These are phyloP conservation scores for Nudaria mundana DNA, from an alignment of 2,888 invertebrate species.

Conservation along the genomic window DNA sequence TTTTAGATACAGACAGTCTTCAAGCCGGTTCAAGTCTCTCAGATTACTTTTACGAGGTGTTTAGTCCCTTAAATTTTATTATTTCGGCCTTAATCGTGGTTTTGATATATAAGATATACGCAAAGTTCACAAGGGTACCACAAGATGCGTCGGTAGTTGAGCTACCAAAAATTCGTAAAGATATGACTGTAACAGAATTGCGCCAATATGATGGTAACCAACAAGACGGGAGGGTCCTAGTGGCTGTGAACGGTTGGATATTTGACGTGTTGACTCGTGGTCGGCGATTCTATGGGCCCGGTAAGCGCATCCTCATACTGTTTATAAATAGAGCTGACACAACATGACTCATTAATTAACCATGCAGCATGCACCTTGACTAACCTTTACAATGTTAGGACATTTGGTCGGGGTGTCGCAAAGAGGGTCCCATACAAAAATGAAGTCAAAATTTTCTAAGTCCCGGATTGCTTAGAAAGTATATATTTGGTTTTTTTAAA, in stretches of 20 bases:
- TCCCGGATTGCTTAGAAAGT: no score
- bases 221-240: slow-evolving; percentile 92
- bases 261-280: slow-evolving; percentile 97
- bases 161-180: slow-evolving; percentile 91
- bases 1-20: slow-evolving; percentile 41
- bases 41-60: slow-evolving; percentile 65
- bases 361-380: slow-evolving; percentile 40
- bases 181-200: slow-evolving; percentile 94
- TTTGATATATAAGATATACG: slow-evolving; percentile 85
- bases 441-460: no score
- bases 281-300: slow-evolving; percentile 95
- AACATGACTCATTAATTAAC: slow-evolving; percentile 40
- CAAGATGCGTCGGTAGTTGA: slow-evolving; percentile 48
- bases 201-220: slow-evolving; percentile 92
- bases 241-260: slow-evolving; percentile 96
- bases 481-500: no score
- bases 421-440: no score
- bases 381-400: slow-evolving; percentile 25
- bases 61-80: slow-evolving; percentile 84
- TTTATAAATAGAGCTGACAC: slow-evolving; percentile 67
- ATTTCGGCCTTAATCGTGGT: slow-evolving; percentile 83
- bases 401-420: slow-evolving; percentile 18
- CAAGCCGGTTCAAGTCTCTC: slow-evolving; percentile 57
- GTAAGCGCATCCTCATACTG: slow-evolving; percentile 76
- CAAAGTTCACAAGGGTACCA: slow-evolving; percentile 55